phyloP scores from a whole-genome alignment of 2,797 vertebrate genomes.

The Euthynnus affinis region DNA sequence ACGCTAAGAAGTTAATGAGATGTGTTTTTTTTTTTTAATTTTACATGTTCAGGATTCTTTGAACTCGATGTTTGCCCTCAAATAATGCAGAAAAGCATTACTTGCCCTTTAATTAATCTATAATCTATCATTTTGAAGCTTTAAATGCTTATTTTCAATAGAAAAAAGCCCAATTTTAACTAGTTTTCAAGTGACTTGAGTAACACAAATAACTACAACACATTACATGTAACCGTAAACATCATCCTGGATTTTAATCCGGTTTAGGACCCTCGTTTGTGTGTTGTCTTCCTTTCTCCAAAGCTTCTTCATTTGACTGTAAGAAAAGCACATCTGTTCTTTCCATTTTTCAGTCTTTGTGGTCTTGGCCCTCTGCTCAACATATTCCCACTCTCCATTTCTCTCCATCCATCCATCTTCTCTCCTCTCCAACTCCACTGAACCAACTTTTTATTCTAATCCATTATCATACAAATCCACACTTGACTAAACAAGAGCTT shows the following conservation, averaged over 20 bases:
- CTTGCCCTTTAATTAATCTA: slow-evolving; percentile 5
- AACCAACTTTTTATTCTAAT: not conserved
- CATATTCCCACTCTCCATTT: slow-evolving; percentile 2
- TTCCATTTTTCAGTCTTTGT: slow-evolving; percentile 49
- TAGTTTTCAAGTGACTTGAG: slow-evolving; percentile 3
- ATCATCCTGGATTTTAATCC: slow-evolving; percentile 12
- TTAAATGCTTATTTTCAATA: not conserved
- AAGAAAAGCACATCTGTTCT: slow-evolving; percentile 53
- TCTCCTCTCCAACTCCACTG: not conserved
- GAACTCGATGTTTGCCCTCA: not conserved
- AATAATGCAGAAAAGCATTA: not conserved
- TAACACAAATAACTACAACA: not conserved
- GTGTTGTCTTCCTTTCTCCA: not conserved
- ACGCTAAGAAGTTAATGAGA: slow-evolving; percentile 36
- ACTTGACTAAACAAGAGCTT: slow-evolving; percentile 53
- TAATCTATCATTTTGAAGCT: not conserved
- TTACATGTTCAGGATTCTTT: slow-evolving; percentile 3
- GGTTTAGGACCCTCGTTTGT: slow-evolving; percentile 4
- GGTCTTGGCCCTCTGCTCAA: slow-evolving; percentile 34
- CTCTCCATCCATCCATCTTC: not conserved
- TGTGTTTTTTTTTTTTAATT: slow-evolving; percentile 12
- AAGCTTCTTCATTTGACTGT: slow-evolving; percentile 18
- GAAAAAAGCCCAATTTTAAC: not conserved
- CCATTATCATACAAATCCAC: slow-evolving; percentile 14
- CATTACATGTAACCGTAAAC: slow-evolving; percentile 5